Conservation (phyloP, 2,888 invertebrate species). For the Chrysodeixis includens region DNA sequence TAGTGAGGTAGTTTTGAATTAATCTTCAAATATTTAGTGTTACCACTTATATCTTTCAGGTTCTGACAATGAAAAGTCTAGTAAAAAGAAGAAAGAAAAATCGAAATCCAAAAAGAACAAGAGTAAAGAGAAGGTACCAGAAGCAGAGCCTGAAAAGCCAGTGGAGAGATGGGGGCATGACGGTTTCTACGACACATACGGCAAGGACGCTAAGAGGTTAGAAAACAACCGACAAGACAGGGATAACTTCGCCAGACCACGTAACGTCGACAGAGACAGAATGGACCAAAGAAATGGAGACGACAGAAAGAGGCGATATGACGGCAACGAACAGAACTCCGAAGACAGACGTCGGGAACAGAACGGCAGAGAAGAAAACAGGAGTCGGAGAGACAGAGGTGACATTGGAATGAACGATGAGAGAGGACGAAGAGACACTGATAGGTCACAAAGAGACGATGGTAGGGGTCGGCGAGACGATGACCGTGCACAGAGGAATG, state of each 20-base stretch:
- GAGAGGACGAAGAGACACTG: constrained; percentile 30
- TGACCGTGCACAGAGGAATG: constrained; percentile 15
- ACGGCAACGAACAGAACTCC: constrained; percentile 41
- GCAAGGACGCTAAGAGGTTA: constrained; percentile 74
- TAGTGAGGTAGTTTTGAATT: too few species aligned
- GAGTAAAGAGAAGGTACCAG: constrained; percentile 66
- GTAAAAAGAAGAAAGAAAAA: constrained; percentile 67
- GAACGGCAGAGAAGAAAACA: constrained; percentile 34
- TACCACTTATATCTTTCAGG: constrained; percentile 21
- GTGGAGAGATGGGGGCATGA: constrained; percentile 84
- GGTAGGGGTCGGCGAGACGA: constrained; percentile 11
- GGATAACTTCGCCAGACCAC: constrained; percentile 68
- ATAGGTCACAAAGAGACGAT: constrained; percentile 18
- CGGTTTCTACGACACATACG: constrained; percentile 84
- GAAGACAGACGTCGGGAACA: constrained; percentile 40
- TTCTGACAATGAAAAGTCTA: constrained; percentile 72
- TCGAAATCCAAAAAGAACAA: constrained; percentile 71
- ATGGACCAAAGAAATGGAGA: constrained; percentile 48
- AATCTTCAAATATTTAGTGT: constrained; percentile 2
- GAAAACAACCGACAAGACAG: constrained; percentile 64
- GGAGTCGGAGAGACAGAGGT: constrained; percentile 19
- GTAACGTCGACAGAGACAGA: constrained; percentile 48
- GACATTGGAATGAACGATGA: constrained; percentile 26
- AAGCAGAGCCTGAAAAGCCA: constrained; percentile 63
- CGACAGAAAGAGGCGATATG: constrained; percentile 38